Base-by-base conservation (phyloP, 2,113 vertebrate species). In the Gnathonemus longibarbis region DNA sequence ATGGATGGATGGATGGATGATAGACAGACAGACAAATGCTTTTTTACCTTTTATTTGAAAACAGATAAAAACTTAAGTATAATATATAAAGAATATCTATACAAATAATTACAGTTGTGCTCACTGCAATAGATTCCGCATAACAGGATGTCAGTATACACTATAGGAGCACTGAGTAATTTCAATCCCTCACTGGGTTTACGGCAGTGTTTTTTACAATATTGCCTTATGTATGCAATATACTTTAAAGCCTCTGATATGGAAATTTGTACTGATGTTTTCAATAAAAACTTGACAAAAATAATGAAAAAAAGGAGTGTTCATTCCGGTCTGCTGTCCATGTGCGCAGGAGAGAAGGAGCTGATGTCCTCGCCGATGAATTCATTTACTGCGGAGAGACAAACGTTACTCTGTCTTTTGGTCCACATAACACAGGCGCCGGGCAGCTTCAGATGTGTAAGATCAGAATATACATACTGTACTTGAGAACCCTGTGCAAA, bases 361-460 rank as follows among this genome's bases (percentile, higher is more conserved):
- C 94, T 93, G 92, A 96, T 94, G 91, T 96, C 95, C 89, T 96
- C 95, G 1, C 95, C 96, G 0, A 96, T 96, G 92, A 95, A 96
- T 94, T 96, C 96, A 49, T 94, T 95, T 88, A 96, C 96, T 96
- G 92, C 45, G 89, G 90, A 89, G 80, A 88, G 56, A 89, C 84
- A 90, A 48, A 92, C 45, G 15, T 15, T 13, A 35, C 31, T 9
- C 11, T 31, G 50, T 80, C 27, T n/a, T 35, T 49, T 15, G 9
- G 13, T 42, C 39, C 19, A 45, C 0, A 48, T 15, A 6, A 74
- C 8, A 24, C 45, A 88, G 0, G 39, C 8, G 42, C 15, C 3
- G 15, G 15, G 3, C 3, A 50, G n/a, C 53, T 6, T 77, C 13
- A 7, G 31, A 77, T 31, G 17, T 42, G 35, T 7, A 77, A 77